phyloP scores from a whole-genome alignment of 2,113 vertebrate genomes.

The Charadrius vociferus region DNA sequence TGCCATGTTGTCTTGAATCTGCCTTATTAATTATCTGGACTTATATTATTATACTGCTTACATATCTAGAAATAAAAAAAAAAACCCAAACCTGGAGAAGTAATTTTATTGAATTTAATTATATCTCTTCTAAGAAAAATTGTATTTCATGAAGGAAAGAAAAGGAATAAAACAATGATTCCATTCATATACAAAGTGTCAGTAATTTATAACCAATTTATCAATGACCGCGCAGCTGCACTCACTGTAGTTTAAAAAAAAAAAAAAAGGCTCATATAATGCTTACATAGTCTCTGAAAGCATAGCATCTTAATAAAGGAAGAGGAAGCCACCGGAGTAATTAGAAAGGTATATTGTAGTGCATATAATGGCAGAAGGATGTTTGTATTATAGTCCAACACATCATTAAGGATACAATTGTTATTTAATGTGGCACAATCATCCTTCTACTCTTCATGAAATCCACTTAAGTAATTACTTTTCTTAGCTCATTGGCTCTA shows the following conservation, averaged over 20 bases:
- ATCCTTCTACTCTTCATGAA: constrained; percentile 86
- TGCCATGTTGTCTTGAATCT: background rate
- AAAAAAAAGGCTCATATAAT: constrained; percentile 40
- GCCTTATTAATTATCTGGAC: background rate
- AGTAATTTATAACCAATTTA: constrained; percentile 75
- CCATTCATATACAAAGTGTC: constrained; percentile 53
- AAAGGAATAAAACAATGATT: constrained; percentile 38
- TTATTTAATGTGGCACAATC: constrained; percentile 89
- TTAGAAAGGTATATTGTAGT: constrained; percentile 78
- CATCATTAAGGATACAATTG: constrained; percentile 88
- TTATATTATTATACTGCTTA: background rate
- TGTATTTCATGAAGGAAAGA: background rate
- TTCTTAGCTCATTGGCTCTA: constrained; percentile 85
- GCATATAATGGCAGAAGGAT: constrained; percentile 74
- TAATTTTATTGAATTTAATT: background rate
- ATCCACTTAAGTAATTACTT: constrained; percentile 88
- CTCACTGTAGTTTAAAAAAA: constrained; percentile 2
- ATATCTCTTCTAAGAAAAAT: background rate
- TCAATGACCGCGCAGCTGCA: constrained; percentile 78
- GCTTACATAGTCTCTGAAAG: constrained; percentile 70
- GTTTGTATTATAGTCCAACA: constrained; percentile 85
- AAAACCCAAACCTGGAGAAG: background rate
- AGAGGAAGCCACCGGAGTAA: constrained; percentile 76
- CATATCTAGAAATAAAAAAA: background rate
- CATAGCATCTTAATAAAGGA: constrained; percentile 57